Base-by-base conservation (phyloP, 2,797 vertebrate species). In the Phataginus tetradactyla region DNA sequence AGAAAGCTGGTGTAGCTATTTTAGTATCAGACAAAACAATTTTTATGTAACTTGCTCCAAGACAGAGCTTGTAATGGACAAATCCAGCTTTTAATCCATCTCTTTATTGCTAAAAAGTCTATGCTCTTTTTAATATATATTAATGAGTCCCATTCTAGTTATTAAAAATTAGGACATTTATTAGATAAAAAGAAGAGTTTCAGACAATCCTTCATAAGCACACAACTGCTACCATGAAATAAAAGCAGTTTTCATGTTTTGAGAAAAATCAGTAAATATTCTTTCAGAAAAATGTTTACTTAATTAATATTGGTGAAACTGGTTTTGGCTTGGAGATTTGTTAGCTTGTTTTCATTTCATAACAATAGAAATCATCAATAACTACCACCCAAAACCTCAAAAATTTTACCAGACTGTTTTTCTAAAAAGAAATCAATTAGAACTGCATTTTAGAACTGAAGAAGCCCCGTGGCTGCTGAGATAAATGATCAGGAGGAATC, bases 241-340 rank as follows among this genome's bases (percentile, higher is more conserved):
- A 94, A 95, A 39, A 39, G 13, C 9, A 55, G n/a, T 78, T 91
- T 91, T 95, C n/a, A 80, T 61, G 10, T 85, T 93, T 81, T 96
- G 29, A 96, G 45, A 74, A 68, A 91, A 93, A 59, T 61, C 32
- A 74, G 39, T 57, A 91, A 91, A 92, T 69, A 89, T n/a, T 87
- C 25, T 71, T 74, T 59, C 69, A 86, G 57, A 69, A 91, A 89
- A 88, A 53, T 34, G 12, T 72, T 80, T 84, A 69, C 53, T 92
- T 86, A 45, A 84, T 69, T 87, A 86, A 69, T 87, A 86, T 12
- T 32, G 5, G 34, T 78, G 29, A 86, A 45, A 91, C 25, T 83
- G 25, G 57, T 91, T 87, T 86, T 95, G 79, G 74, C 17, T 78
- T 93, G 51, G 45, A 64, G 45, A 79, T 86, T 75, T 32, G 39